Evolutionary conservation across 2,888 invertebrate species (phyloP), one percentile per base, ranked within the genome.

Genomic region (Chloroclystis v-ata): DNA sequence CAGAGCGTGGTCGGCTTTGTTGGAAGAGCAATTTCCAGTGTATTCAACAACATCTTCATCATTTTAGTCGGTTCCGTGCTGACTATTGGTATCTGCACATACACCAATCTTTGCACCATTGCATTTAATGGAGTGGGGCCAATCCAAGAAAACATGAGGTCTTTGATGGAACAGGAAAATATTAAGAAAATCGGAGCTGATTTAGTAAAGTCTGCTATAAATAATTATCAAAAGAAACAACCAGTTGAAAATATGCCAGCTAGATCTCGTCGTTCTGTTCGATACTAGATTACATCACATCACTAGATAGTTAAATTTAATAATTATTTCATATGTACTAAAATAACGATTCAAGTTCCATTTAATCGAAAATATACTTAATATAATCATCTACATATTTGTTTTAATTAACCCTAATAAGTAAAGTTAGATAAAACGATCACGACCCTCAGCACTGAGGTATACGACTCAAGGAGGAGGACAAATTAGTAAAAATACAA

Each of bases 21-120:
- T 1, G 81, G 85, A 0, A 70, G 75, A 9, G 75, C 78, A 0
- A 73, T 87, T 13, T 56, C 69, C 1, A 85, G 82, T 82, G 8
- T 82, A 0, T 73, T 87, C 50, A 76, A 75, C 51, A 83, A 81
- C 43, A 61, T 82, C 6, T 79, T 86, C n/a, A 68, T 90, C 5
- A 74, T 91, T 2, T 80, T 90, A 1, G 80, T 90, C 0, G 88
- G 90, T 0, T 79, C 84, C 6, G 44, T 82, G 1, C 53, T 84
- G 1, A 86, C 87, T 1, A 57, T 86, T 2, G 82, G 78, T 9
- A 72, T 92, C 0, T 93, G 92, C 64, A 84, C 89, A 0, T 87
- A 91, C 52, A 92, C 92, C 0, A 89, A 91, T 6, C 62, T 92
- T 10, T 93, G 92, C 65, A 82, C 83, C 2, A 89, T 92, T 43